Conservation (phyloP, 2,888 invertebrate species). For the Synergus laeviventris region DNA sequence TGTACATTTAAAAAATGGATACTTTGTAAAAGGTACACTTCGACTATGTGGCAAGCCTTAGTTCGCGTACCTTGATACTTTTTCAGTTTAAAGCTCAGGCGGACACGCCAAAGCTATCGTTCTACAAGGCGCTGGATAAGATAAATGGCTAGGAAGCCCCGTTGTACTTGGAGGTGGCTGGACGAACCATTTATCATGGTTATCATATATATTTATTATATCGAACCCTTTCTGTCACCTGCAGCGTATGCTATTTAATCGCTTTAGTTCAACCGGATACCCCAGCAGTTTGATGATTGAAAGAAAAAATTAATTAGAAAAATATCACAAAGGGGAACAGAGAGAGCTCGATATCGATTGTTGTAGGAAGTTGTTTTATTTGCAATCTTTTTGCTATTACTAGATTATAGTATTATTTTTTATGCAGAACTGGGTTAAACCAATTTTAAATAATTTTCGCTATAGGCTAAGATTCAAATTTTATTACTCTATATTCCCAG, state of each 20-base stretch:
- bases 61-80: constrained; percentile 9
- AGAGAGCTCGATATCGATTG: neutral
- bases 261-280: constrained; percentile 1
- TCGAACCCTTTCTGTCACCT: constrained; percentile 33
- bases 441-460: no score
- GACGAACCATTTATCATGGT: constrained; percentile 29
- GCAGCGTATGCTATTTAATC: constrained; percentile 32
- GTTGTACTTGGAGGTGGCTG: constrained; percentile 18
- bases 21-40: neutral
- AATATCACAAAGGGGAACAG: neutral
- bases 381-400: no score
- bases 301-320: constrained; percentile 11
- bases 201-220: constrained; percentile 40
- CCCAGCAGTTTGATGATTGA: neutral
- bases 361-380: no score
- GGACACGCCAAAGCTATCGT: constrained; percentile 31
- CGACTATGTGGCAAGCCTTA: constrained; percentile 6
- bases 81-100: constrained; percentile 33
- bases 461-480: no score
- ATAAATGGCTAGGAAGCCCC: constrained; percentile 21
- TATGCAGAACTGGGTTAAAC: no score
- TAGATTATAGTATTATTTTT: no score
- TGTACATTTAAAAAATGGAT: neutral
- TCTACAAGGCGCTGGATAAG: constrained; percentile 37
- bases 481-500: no score